These are phyloP conservation scores for Drosophila differens DNA, from an alignment of 2,888 invertebrate species.

Conservation along the genomic window DNA sequence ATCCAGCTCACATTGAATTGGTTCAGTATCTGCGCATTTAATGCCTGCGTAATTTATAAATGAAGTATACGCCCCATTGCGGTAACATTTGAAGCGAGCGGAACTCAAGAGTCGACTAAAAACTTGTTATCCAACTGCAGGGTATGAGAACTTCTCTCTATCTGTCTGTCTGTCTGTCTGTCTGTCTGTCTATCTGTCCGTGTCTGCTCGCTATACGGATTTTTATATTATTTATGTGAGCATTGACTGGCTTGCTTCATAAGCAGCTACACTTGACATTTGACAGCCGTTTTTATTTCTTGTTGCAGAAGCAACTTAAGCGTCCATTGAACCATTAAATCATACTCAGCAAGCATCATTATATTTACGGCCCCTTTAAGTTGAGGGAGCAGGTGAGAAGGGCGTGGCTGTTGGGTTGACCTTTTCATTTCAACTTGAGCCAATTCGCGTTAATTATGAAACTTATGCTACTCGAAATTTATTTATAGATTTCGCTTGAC, in stretches of 20 bases:
- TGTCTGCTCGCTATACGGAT: not conserved
- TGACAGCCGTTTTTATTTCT: constrained; percentile 25
- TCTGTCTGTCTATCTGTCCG: not conserved
- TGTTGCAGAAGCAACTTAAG: constrained; percentile 26
- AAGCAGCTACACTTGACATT: constrained; percentile 48
- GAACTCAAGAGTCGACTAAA: constrained; percentile 41
- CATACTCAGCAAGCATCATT: constrained; percentile 11
- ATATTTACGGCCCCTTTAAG: constrained; percentile 31
- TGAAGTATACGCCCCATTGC: constrained; percentile 73
- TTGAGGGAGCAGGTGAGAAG: not conserved
- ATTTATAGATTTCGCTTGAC: not conserved
- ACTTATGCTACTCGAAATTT: not conserved
- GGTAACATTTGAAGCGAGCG: constrained; percentile 27
- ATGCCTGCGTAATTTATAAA: constrained; percentile 81
- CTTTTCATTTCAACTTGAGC: not conserved
- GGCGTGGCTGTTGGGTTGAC: not conserved
- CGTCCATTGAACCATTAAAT: constrained; percentile 48
- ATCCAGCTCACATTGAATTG: constrained; percentile 45
- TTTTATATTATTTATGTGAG: constrained; percentile 2
- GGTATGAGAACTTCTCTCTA: constrained; percentile 5
- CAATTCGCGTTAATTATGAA: not conserved
- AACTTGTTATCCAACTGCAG: constrained; percentile 34
- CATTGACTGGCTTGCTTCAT: constrained; percentile 37
- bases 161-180: constrained; percentile 7
- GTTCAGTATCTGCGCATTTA: constrained; percentile 69